Conservation (phyloP, 1,140 invertebrate species). For the Thalassaphorura encarpata region DNA sequence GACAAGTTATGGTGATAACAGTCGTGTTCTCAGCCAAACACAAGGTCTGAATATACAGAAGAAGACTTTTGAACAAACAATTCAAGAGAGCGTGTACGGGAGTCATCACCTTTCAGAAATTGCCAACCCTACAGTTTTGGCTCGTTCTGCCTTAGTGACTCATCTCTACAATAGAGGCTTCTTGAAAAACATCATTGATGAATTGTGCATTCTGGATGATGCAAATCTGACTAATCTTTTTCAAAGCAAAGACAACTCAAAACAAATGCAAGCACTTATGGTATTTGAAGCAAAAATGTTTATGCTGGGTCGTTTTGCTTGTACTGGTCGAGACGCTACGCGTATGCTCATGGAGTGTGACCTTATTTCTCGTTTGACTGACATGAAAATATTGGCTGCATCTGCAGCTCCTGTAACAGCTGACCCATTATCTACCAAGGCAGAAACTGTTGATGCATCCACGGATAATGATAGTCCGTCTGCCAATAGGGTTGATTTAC, state of each 20-base stretch:
- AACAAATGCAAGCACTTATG: constrained; percentile 16
- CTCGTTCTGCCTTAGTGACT: constrained; percentile 1
- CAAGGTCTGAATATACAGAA: not conserved
- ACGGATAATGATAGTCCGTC: not conserved
- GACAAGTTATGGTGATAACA: not conserved
- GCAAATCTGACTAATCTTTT: constrained; percentile 17
- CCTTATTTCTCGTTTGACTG: constrained; percentile 16
- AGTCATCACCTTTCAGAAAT: constrained; percentile 1
- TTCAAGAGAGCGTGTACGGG: not conserved
- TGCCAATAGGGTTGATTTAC: not conserved
- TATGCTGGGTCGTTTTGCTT: constrained; percentile 19
- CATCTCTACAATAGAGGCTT: constrained; percentile 20
- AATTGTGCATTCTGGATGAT: constrained; percentile 17
- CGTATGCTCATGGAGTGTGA: constrained; percentile 16
- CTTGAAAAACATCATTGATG: constrained; percentile 18
- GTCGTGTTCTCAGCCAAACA: not conserved
- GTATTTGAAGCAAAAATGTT: constrained; percentile 26
- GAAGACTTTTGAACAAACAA: too few relatives aligned
- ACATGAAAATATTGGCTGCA: constrained; percentile 29
- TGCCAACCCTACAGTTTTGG: not conserved
- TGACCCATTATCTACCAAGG: too few relatives aligned
- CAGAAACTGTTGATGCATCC: too few relatives aligned
- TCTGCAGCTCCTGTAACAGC: too few relatives aligned
- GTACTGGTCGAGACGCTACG: constrained; percentile 13
- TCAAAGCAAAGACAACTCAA: not conserved